Evolutionary conservation across 2,888 invertebrate genomes (phyloP).

Genomic region (Pemphredon lugubris): DNA sequence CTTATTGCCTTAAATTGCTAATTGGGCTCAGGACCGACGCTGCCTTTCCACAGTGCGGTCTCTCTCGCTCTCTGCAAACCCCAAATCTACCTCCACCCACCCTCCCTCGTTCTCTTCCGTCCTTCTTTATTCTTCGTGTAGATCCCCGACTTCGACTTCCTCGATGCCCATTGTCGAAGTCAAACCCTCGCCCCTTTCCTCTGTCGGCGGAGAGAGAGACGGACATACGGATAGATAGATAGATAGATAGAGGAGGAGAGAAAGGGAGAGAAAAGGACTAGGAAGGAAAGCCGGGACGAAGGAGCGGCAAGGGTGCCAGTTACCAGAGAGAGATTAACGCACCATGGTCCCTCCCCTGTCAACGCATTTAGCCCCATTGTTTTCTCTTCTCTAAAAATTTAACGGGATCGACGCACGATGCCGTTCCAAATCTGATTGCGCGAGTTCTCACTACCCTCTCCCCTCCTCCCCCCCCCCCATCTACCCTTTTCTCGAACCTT

Average conservation of each 20-base stretch:
- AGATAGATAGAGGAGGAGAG: too few species aligned
- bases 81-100: constrained; percentile 28
- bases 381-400: constrained; percentile 63
- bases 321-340: constrained; percentile 64
- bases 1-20: constrained; percentile 79
- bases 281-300: constrained; percentile 33
- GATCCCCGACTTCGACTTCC: constrained; percentile 62
- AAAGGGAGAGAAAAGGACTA: constrained; percentile 22
- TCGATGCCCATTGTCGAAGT: constrained; percentile 67
- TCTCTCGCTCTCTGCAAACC: constrained; percentile 37
- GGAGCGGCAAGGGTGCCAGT: constrained; percentile 34
- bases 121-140: constrained; percentile 44
- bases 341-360: constrained; percentile 51
- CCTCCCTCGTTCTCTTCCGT: constrained; percentile 17
- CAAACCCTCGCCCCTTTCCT: constrained; percentile 49
- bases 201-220: constrained; percentile 22
- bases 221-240: too few species aligned
- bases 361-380: constrained; percentile 68
- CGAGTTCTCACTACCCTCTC: too few species aligned
- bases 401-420: constrained; percentile 58
- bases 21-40: constrained; percentile 72
- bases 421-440: constrained; percentile 48
- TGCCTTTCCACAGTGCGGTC: constrained; percentile 63
- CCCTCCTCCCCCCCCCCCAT: too few species aligned
- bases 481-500: too few species aligned